Base-by-base conservation (phyloP, 1,140 invertebrate genomes). In the Drosophila biarmipes region DNA sequence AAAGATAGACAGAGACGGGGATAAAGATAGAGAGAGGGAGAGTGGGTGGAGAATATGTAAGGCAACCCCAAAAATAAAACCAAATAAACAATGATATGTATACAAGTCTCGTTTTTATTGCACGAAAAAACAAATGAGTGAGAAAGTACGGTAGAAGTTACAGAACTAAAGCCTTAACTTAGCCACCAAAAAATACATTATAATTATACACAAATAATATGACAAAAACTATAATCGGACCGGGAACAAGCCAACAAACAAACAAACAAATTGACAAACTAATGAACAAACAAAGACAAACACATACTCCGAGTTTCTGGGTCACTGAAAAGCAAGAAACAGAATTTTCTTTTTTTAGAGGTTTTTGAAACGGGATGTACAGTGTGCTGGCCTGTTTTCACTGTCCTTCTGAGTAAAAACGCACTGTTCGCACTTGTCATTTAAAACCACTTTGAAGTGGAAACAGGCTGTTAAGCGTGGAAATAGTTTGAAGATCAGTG, bases 71-170 rank as follows among this genome's bases (percentile, higher is more conserved):
- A 75, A 75, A 77, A 61, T 48, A 58, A 73, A 62, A 86, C 55
- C 42, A 66, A 55, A 67, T 21, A 77, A 86, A 86, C 68, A 80
- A 78, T 81, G 74, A 87, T 86, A 86, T 86, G 82, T 81, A 81
- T 86, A 76, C 63, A 76, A 76, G 54, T 66, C 64, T 87, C 64
- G 58, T 61, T 81, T 74, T 80, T 81, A 86, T 87, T 87, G 73
- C 64, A 67, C 82, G 69, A 74, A 73, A 61, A 31, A 72, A 66
- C 43, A 63, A 73, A 57, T 34, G 52, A 69, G 68, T 68, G 51
- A 66, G 53, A 42, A 62, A 51, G 43, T 54, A 80, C 34, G 43
- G 12, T 43, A 46, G 55, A 58, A 54, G 38, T 43, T 73, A 54
- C 34, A 77, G 29, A 73, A 73, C 51, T 73, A 77, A 63, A 29